Evolutionary conservation across 2,113 vertebrate genomes (phyloP).

Genomic region (Erythrolamprus reginae): DNA sequence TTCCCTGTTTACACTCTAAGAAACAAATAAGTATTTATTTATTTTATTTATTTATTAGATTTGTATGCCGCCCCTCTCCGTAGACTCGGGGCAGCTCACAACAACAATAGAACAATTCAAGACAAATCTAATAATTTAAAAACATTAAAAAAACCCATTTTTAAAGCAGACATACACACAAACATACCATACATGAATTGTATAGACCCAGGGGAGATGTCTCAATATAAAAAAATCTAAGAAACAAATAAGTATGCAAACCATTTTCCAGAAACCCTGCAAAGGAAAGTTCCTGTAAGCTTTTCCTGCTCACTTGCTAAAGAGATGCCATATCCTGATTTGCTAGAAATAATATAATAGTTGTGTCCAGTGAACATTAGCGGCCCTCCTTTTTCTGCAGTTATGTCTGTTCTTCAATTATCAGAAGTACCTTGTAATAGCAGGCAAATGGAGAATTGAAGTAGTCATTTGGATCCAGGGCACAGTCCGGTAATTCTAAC

Average conservation of each 20-base stretch:
- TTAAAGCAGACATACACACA: too few relatives aligned
- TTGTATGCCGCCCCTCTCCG: too few relatives aligned
- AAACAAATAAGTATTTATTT: too few relatives aligned
- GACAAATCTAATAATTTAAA: too few relatives aligned
- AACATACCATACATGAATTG: too few relatives aligned
- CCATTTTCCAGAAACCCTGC: background rate
- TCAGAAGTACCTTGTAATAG: background rate
- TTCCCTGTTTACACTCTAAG: too few relatives aligned
- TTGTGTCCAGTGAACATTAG: background rate
- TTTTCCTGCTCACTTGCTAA: background rate
- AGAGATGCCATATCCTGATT: background rate
- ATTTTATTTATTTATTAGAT: too few relatives aligned
- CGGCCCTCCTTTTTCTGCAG: background rate
- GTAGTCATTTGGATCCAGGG: background rate
- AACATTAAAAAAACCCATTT: too few relatives aligned
- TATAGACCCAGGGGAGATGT: too few relatives aligned
- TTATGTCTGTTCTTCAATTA: background rate
- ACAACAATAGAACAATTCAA: too few relatives aligned
- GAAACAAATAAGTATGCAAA: background rate
- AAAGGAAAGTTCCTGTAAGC: background rate
- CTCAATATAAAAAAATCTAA: too few relatives aligned
- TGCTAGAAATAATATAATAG: background rate
- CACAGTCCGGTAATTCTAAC: background rate
- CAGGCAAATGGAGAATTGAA: background rate
- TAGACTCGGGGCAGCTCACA: too few relatives aligned